phyloP scores from a whole-genome alignment of 2,888 invertebrate genomes.

The Meloe dianella region DNA sequence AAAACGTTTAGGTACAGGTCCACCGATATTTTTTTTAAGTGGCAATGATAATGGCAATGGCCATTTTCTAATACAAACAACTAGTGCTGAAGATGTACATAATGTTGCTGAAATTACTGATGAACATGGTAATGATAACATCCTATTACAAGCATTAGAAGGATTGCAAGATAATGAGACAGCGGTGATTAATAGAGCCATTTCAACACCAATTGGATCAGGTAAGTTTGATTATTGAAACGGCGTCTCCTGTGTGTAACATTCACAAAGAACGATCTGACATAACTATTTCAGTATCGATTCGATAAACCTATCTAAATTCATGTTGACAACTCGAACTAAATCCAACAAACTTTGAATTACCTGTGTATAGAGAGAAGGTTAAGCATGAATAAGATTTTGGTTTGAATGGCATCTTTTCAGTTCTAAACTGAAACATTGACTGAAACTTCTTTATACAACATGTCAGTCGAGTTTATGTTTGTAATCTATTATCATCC shows the following conservation, averaged over 20 bases:
- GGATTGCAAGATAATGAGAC: constrained; percentile 50
- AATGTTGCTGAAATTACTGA: constrained; percentile 42
- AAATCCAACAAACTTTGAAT: not conserved
- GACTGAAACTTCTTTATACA: not conserved
- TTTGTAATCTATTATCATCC: not conserved
- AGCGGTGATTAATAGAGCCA: constrained; percentile 43
- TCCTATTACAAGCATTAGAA: constrained; percentile 51
- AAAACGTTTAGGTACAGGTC: constrained; percentile 53
- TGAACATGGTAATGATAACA: constrained; percentile 43
- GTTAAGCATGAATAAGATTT: not conserved
- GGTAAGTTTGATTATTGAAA: constrained; percentile 40
- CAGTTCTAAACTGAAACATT: not conserved
- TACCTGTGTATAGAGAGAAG: not conserved
- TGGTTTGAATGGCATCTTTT: not conserved
- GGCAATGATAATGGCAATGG: constrained; percentile 53
- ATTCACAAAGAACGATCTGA: not conserved
- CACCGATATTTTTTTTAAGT: constrained; percentile 56
- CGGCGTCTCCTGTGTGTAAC: too few species aligned
- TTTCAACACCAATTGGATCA: constrained; percentile 54
- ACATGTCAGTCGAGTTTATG: not conserved
- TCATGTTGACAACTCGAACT: not conserved
- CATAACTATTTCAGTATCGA: not conserved
- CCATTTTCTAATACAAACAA: constrained; percentile 54
- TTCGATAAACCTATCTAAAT: not conserved
- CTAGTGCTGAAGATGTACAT: constrained; percentile 44